Evolutionary conservation across 2,888 invertebrate species (phyloP).

Genomic region (Rhagophthalmus giganteus): DNA sequence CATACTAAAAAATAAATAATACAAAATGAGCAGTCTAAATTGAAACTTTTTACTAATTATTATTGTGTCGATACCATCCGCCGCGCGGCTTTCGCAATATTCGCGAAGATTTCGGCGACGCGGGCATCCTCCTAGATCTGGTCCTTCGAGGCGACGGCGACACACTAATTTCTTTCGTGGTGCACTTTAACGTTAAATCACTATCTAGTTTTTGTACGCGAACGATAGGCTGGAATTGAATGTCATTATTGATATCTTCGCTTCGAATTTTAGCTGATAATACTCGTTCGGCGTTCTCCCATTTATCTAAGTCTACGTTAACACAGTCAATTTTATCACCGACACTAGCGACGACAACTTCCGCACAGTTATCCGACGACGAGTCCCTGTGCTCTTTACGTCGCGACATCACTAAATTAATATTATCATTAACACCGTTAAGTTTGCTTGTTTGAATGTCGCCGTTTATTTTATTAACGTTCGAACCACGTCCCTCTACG

Average conservation of each 20-base stretch:
- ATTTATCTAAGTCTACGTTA: conserved; percentile 40
- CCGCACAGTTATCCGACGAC: conserved; percentile 37
- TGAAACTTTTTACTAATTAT: conserved; percentile 9
- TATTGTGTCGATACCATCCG: conserved; percentile 51
- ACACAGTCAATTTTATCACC: conserved; percentile 35
- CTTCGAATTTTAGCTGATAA: conserved; percentile 46
- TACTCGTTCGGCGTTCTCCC: conserved; percentile 47
- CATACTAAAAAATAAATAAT: conserved; percentile 26
- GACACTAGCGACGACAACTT: conserved; percentile 45
- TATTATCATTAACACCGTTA: conserved; percentile 18
- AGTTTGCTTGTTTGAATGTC: conserved; percentile 20
- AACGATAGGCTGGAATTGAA: conserved; percentile 67
- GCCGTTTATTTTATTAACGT: conserved; percentile 21
- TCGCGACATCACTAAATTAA: conserved; percentile 16
- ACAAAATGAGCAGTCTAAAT: conserved; percentile 26
- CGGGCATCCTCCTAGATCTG: conserved; percentile 37
- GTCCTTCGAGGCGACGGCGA: conserved; percentile 39
- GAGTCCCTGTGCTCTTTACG: conserved; percentile 26
- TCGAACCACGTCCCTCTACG: conserved; percentile 1
- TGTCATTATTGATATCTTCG: conserved; percentile 43
- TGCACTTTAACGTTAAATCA: conserved; percentile 35
- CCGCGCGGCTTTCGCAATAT: conserved; percentile 52
- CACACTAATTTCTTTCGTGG: conserved; percentile 36
- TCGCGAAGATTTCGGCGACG: conserved; percentile 52
- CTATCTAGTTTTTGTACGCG: conserved; percentile 67